These are phyloP conservation scores for Drosophila asahinai DNA, from an alignment of 1,140 invertebrate species.

Conservation along the genomic window DNA sequence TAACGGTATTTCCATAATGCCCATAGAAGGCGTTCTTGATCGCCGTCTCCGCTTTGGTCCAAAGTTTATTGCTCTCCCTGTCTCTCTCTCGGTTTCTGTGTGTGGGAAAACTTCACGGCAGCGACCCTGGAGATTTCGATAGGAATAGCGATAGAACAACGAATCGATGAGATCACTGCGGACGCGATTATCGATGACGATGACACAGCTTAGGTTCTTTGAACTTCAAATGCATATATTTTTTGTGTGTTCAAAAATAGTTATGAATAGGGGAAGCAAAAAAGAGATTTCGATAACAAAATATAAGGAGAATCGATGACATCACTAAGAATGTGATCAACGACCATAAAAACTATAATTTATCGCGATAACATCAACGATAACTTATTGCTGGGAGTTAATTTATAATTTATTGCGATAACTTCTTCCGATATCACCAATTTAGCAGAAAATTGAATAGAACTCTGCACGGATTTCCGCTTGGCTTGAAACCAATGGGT, in stretches of 20 bases:
- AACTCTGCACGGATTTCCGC: conserved; percentile 7
- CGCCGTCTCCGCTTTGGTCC: conserved; percentile 25
- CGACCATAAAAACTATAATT: no score
- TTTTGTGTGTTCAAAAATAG: background rate
- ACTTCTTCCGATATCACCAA: background rate
- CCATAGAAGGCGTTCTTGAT: conserved; percentile 70
- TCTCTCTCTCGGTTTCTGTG: conserved; percentile 5
- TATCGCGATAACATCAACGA: no score
- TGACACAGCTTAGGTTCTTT: background rate
- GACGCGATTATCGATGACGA: conserved; percentile 36
- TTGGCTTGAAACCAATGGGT: conserved; percentile 2
- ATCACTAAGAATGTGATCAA: background rate
- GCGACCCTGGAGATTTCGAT: conserved; percentile 38
- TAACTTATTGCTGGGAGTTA: no score
- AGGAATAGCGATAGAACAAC: conserved; percentile 18
- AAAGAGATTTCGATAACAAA: background rate
- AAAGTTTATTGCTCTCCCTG: conserved; percentile 51
- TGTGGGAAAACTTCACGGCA: conserved; percentile 40
- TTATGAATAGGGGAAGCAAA: background rate
- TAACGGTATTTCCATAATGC: conserved; percentile 78
- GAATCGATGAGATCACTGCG: conserved; percentile 46
- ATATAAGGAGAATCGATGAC: background rate
- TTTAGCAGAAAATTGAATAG: conserved; percentile 6
- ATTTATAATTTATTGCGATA: background rate
- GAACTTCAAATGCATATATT: background rate